A percentile compares a stretch with the other conserved stretches of the same genome.
Evolutionary conservation across 2,888 invertebrate species (phyloP).

Genomic region (Lepidocyrtinus sp.): DNA sequence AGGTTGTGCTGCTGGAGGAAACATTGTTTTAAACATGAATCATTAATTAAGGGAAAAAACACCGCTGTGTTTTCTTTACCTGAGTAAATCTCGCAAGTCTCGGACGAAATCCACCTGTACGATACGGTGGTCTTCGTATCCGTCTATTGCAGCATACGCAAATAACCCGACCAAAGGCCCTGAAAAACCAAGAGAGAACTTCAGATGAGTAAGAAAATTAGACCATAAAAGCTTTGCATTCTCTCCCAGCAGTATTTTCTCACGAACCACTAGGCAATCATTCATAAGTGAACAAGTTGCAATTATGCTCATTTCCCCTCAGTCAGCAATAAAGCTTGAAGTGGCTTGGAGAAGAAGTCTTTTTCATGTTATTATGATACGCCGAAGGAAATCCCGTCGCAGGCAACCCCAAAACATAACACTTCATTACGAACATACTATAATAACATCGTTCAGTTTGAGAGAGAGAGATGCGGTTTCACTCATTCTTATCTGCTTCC

Average conservation of each 20-base stretch:
- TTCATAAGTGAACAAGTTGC: neutral
- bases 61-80: no score
- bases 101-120: constrained; percentile 83
- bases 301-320: neutral
- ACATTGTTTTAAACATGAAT: no score
- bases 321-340: neutral
- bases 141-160: constrained; percentile 91
- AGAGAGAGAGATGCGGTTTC: constrained; percentile 12
- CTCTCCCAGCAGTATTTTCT: neutral
- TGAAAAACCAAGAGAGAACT: no score
- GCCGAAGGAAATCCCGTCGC: neutral
- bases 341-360: no score
- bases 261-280: constrained; percentile 1
- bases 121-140: constrained; percentile 76
- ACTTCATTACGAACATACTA: neutral
- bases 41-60: no score
- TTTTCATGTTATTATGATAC: no score
- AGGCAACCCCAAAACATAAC: neutral
- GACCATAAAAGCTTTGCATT: constrained; percentile 11
- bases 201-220: no score
- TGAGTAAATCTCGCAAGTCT: constrained; percentile 89
- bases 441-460: constrained; percentile 17
- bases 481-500: constrained; percentile 1
- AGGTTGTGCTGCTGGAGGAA: no score
- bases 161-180: constrained; percentile 92